phyloP scores from a whole-genome alignment of 2,888 invertebrate genomes.

The Anoplius nigerrimus region DNA sequence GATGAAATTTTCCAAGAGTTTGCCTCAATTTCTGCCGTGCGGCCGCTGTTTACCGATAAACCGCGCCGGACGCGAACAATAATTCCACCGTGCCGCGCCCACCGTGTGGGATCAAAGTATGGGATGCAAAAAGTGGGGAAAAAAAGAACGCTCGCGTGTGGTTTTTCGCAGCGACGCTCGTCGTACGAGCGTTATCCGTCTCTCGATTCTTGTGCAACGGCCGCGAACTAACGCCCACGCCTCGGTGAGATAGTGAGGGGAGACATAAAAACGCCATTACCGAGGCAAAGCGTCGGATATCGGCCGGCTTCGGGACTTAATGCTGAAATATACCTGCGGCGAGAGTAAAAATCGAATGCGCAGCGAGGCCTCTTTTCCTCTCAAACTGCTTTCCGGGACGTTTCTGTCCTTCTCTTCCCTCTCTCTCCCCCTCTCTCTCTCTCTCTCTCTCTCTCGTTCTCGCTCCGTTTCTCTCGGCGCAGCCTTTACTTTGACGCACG shows the following conservation, averaged over 20 bases:
- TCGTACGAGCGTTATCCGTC: slow-evolving; percentile 23
- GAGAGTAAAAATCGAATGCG: slow-evolving; percentile 35
- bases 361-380: background rate
- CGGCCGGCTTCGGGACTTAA: slow-evolving; percentile 19
- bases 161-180: too few species aligned
- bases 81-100: too few species aligned
- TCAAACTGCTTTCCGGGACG: slow-evolving; percentile 11
- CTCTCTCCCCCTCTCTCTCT: background rate
- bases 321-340: slow-evolving; percentile 31
- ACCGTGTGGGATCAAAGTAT: too few species aligned
- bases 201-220: too few species aligned
- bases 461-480: too few species aligned
- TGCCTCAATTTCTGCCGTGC: too few species aligned
- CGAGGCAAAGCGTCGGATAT: slow-evolving; percentile 8
- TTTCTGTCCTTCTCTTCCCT: background rate
- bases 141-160: too few species aligned
- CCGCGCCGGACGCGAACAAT: too few species aligned
- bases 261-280: slow-evolving; percentile 34
- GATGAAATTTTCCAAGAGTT: too few species aligned
- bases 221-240: slow-evolving; percentile 5
- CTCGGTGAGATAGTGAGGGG: slow-evolving; percentile 10
- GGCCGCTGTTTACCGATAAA: too few species aligned
- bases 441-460: background rate
- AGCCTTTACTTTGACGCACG: too few species aligned
- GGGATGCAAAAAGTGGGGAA: too few species aligned